Evolutionary conservation across 1,140 invertebrate species (phyloP).

Genomic region (Cherax destructor): DNA sequence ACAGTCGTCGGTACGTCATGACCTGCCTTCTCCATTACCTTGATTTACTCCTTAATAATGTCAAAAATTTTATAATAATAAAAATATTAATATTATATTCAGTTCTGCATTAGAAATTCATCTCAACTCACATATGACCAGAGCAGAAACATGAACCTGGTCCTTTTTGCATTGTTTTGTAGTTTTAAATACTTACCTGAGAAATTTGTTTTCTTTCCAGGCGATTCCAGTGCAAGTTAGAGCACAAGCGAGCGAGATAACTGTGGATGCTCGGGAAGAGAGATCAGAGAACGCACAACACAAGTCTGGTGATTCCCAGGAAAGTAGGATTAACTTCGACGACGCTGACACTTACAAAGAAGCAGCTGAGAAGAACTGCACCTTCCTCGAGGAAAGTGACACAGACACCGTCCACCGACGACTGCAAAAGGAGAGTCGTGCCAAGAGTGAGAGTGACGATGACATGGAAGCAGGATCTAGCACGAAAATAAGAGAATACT

Average conservation of each 20-base stretch:
- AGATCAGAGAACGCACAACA: neutral
- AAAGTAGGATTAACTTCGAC: conserved; percentile 14
- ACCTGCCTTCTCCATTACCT: no score
- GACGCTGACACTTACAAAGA: neutral
- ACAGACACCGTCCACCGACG: conserved; percentile 4
- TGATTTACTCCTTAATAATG: no score
- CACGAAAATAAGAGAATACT: conserved; percentile 1
- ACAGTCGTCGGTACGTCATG: neutral
- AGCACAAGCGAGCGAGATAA: neutral
- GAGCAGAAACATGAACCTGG: no score
- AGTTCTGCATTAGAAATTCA: no score
- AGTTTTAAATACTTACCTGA: no score
- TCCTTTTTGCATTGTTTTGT: no score
- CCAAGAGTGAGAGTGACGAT: neutral
- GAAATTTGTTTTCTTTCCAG: neutral
- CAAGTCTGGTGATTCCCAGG: neutral
- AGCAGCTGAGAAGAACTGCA: neutral
- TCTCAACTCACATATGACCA: no score
- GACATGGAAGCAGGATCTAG: neutral
- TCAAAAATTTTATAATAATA: no score
- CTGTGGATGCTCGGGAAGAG: neutral
- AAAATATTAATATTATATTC: no score
- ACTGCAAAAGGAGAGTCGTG: neutral
- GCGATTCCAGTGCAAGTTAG: neutral
- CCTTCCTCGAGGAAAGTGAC: neutral